These are phyloP conservation scores for Ditylenchus weischeri DNA, from an alignment of 2,888 invertebrate species.

Conservation along the genomic window DNA sequence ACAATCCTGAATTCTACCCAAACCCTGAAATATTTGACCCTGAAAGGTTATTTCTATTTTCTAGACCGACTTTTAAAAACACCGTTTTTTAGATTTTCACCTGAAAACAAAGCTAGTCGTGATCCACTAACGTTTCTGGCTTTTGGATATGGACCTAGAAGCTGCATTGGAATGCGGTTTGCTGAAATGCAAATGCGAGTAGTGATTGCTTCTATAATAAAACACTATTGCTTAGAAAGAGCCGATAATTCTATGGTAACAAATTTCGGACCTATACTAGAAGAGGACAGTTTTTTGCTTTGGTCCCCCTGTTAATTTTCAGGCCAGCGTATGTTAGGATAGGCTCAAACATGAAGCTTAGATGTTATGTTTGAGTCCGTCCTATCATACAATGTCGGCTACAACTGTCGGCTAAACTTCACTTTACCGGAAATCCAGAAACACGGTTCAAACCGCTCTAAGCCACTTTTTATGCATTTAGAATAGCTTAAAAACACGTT, in stretches of 20 bases:
- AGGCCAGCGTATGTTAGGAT: no score
- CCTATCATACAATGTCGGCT: no score
- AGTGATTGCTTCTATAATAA: conserved; percentile 13
- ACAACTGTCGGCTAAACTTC: no score
- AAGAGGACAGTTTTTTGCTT: no score
- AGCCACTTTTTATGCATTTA: no score
- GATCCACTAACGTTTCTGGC: conserved; percentile 29
- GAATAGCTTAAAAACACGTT: no score
- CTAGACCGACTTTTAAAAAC: neutral
- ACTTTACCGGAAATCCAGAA: no score
- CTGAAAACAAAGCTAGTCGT: conserved; percentile 8
- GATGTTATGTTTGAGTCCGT: no score
- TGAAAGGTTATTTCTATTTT: conserved; percentile 14
- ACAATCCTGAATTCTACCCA: conserved; percentile 17
- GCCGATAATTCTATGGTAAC: neutral
- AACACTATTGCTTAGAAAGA: neutral
- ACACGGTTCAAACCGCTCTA: no score
- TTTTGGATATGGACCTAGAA: conserved; percentile 47
- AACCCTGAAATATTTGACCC: conserved; percentile 24
- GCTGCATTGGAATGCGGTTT: conserved; percentile 50
- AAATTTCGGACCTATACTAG: no score
- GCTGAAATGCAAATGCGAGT: conserved; percentile 33
- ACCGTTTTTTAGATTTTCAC: conserved; percentile 9
- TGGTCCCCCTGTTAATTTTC: no score
- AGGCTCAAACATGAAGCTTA: no score